A percentile compares a stretch with the other conserved stretches of the same genome.
phyloP scores from a whole-genome alignment of 2,888 invertebrate genomes.

The Dolichopus griseipennis region DNA sequence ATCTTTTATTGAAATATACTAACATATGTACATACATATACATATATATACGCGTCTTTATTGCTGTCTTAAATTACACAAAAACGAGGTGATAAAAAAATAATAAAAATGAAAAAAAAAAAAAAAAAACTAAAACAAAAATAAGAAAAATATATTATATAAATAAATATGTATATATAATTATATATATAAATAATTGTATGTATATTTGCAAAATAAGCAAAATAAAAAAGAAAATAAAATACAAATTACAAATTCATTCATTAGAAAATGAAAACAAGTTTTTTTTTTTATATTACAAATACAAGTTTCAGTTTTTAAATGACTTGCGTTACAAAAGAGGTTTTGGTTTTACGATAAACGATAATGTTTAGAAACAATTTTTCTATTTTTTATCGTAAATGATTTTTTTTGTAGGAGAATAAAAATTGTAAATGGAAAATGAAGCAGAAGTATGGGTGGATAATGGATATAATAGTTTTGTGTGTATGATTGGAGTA shows the following conservation, averaged over 20 bases:
- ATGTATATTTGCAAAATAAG: background rate
- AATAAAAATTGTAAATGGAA: too few species aligned
- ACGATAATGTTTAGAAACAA: too few species aligned
- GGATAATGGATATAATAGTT: too few species aligned
- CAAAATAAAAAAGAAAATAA: background rate
- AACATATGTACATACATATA: background rate
- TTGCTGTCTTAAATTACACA: slow-evolving; percentile 6
- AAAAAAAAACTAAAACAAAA: background rate
- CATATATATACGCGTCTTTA: background rate
- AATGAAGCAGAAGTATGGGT: too few species aligned
- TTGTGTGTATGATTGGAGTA: too few species aligned
- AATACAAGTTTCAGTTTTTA: background rate
- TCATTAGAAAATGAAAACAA: background rate
- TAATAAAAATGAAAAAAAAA: background rate
- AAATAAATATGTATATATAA: too few species aligned
- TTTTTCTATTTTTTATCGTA: too few species aligned
- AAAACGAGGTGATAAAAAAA: slow-evolving; percentile 3
- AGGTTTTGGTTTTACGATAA: background rate
- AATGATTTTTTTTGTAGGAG: too few species aligned
- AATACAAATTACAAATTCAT: background rate
- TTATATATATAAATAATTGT: too few species aligned
- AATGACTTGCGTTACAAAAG: background rate
- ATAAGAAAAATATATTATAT: background rate
- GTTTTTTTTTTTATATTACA: background rate
- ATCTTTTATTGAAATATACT: too few species aligned